Base-by-base conservation (phyloP, 2,797 vertebrate species). In the Varecia variegata region DNA sequence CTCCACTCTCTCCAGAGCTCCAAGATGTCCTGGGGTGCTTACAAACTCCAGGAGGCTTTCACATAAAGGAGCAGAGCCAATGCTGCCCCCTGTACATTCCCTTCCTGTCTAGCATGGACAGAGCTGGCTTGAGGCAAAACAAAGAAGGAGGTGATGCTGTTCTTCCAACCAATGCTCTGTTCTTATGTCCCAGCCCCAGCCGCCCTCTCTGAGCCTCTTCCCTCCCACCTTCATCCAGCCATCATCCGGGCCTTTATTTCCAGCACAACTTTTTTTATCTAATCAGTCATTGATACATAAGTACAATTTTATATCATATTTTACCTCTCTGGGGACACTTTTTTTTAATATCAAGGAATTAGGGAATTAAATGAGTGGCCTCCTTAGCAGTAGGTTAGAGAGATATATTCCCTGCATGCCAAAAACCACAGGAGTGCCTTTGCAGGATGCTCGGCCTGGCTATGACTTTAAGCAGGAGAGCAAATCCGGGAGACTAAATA, bases 291-390 rank as follows among this genome's bases (percentile, higher is more conserved):
- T 89, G 83, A 76, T 35, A 81, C 2, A 1, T 56, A 90, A 76
- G 65, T 27, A n/a, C 43, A 80, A 81, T 87, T 96, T 80, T 86
- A 96, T 92, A 76, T 40, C 47, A 62, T 25, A 21, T 77, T 87
- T 89, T 85, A 60, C 35, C 35, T 93, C 88, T 93, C 73, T 52
- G 25, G 65, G 40, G 81, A 87, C n/a, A 27, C 27, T 58, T 13
- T 47, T 35, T 68, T 52, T 87, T 92, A 93, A 93, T 90, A 80
- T 94, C 65, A 60, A 32, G 81, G 60, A 85, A 89, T 90, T 92
- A 58, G 68, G 27, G 50, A 95, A 94, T 80, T n/a, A 35, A 80
- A 88, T 56, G 92, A 93, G 68, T 90, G 82, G 58, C 79, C 65
- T 94, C 79, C 27, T 40, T 40, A 94, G 87, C 95, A 90, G 43